These are phyloP conservation scores for Periphyllus acericola DNA, from an alignment of 2,888 invertebrate genomes.

Conservation along the genomic window DNA sequence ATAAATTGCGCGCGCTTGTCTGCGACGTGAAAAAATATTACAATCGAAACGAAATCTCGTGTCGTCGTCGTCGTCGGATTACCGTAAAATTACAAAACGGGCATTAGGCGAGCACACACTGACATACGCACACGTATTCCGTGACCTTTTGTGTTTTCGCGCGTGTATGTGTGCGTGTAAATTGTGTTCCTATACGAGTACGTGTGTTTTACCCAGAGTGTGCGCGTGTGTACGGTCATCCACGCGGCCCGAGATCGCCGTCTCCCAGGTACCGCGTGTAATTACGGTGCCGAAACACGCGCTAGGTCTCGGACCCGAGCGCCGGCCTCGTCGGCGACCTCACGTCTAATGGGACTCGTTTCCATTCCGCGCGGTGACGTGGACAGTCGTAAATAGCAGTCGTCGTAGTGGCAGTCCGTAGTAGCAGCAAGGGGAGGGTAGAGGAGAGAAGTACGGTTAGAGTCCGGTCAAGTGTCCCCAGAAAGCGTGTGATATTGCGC, in stretches of 20 bases:
- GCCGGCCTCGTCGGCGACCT: slow-evolving; percentile 30
- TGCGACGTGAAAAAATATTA: not conserved
- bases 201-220: not conserved
- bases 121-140: not conserved
- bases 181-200: too few species aligned
- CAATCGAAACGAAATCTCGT: not conserved
- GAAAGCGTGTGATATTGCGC: too few species aligned
- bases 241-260: not conserved
- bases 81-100: slow-evolving; percentile 5
- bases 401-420: too few species aligned
- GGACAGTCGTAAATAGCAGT: too few species aligned
- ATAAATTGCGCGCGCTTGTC: not conserved
- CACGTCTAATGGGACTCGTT: not conserved
- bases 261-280: not conserved
- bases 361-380: not conserved
- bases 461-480: not conserved
- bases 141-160: not conserved
- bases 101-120: not conserved
- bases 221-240: not conserved
- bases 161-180: not conserved
- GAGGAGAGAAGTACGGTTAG: not conserved
- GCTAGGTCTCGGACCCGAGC: not conserved
- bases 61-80: not conserved
- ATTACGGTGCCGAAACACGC: slow-evolving; percentile 27
- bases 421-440: not conserved